Conservation (phyloP, 2,888 invertebrate genomes). For the Drosophila cognata region DNA sequence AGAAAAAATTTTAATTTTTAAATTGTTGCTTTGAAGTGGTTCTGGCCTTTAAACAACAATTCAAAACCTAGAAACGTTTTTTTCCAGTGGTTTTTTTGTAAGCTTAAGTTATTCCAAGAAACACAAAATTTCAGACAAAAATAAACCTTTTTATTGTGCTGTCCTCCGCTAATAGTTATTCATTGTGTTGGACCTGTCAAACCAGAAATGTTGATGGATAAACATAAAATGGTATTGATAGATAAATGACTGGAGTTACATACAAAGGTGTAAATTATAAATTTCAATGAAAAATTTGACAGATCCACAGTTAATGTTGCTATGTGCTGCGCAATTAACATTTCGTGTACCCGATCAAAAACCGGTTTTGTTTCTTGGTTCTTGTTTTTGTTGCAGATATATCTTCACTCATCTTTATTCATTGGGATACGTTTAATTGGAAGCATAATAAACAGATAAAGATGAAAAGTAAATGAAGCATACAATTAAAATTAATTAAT, state of each 20-base stretch:
- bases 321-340: conserved; percentile 8
- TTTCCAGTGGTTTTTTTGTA: not conserved
- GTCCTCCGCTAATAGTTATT: not conserved
- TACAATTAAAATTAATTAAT: not conserved
- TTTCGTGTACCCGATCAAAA: conserved; percentile 5
- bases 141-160: not conserved
- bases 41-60: not conserved
- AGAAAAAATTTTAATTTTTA: not conserved
- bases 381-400: not conserved
- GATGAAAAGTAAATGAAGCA: not conserved
- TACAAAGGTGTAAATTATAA: not conserved
- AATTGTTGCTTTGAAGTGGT: not conserved
- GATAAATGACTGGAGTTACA: not conserved
- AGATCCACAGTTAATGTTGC: conserved; percentile 3
- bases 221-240: conserved; percentile 1
- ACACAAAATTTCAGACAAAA: not conserved
- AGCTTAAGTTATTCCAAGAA: conserved; percentile 1
- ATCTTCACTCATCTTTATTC: conserved; percentile 19
- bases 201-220: not conserved
- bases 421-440: conserved; percentile 5
- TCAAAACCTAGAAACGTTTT: not conserved
- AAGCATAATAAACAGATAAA: not conserved
- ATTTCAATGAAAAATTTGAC: not conserved
- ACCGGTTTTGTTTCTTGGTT: conserved; percentile 11
- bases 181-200: not conserved